Percentiles rank a stretch among this genome's conserved stretches.
Evolutionary conservation across 2,888 invertebrate species (phyloP).

Genomic region (Drosophila peninsularis): DNA sequence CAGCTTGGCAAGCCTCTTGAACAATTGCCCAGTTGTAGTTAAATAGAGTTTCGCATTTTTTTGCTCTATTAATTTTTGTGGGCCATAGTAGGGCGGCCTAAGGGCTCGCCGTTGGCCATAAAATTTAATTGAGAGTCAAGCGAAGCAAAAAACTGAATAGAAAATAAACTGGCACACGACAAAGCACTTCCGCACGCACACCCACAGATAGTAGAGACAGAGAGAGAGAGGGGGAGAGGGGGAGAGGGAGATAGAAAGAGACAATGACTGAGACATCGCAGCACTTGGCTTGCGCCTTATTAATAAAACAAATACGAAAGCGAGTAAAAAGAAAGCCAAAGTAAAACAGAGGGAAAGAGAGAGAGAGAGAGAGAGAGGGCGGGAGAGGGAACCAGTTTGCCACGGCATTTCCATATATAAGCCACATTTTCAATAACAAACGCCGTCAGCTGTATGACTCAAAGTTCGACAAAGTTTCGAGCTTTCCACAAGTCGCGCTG

Average conservation of each 20-base stretch:
- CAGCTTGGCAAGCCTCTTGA: not conserved
- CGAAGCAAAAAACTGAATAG: slow-evolving; percentile 55
- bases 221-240: not conserved
- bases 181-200: slow-evolving; percentile 72
- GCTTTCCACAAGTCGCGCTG: slow-evolving; percentile 65
- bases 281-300: slow-evolving; percentile 59
- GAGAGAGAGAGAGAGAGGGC: not conserved
- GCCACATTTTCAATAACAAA: slow-evolving; percentile 75
- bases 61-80: slow-evolving; percentile 73
- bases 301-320: slow-evolving; percentile 73
- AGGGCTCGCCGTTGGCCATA: slow-evolving; percentile 50
- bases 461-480: slow-evolving; percentile 69
- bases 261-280: slow-evolving; percentile 20
- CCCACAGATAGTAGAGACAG: slow-evolving; percentile 9
- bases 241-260: not conserved
- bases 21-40: slow-evolving; percentile 22
- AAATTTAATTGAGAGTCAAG: slow-evolving; percentile 73
- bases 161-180: slow-evolving; percentile 66
- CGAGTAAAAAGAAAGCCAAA: slow-evolving; percentile 3
- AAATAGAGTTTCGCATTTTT: slow-evolving; percentile 73
- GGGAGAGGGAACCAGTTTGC: slow-evolving; percentile 30
- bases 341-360: not conserved
- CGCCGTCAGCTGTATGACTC: slow-evolving; percentile 41
- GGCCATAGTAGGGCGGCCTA: slow-evolving; percentile 39
- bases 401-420: slow-evolving; percentile 71